These are phyloP conservation scores for Myotis vivesi DNA, from an alignment of 2,797 vertebrate species.

Conservation along the genomic window DNA sequence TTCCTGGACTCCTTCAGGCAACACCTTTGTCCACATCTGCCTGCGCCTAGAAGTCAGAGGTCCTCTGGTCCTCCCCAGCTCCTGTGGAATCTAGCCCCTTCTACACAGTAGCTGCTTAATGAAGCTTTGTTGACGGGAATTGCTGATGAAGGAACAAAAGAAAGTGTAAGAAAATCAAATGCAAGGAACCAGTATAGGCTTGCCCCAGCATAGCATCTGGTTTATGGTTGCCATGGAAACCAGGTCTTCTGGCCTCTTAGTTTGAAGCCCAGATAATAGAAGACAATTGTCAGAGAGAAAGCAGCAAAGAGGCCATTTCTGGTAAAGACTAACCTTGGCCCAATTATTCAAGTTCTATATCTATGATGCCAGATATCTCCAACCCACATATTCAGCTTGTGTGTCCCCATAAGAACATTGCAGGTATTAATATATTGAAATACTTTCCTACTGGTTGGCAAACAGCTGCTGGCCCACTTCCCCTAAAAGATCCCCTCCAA, in stretches of 20 bases:
- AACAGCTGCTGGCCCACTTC: not conserved
- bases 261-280: not conserved
- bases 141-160: not conserved
- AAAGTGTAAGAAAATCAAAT: not conserved
- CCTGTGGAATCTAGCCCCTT: not conserved
- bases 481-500: not conserved
- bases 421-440: not conserved
- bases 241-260: not conserved
- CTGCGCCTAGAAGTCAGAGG: not conserved
- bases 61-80: not conserved
- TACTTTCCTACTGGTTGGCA: not conserved
- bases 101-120: not conserved
- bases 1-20: not conserved
- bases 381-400: not conserved
- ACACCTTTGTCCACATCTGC: not conserved
- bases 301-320: not conserved
- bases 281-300: not conserved
- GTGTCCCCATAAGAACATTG: not conserved
- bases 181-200: not conserved
- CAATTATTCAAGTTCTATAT: not conserved
- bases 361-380: not conserved
- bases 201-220: not conserved
- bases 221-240: not conserved
- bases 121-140: not conserved
- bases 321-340: not conserved